These are phyloP conservation scores for Apis dorsata DNA, from an alignment of 1,140 invertebrate genomes.

Conservation along the genomic window DNA sequence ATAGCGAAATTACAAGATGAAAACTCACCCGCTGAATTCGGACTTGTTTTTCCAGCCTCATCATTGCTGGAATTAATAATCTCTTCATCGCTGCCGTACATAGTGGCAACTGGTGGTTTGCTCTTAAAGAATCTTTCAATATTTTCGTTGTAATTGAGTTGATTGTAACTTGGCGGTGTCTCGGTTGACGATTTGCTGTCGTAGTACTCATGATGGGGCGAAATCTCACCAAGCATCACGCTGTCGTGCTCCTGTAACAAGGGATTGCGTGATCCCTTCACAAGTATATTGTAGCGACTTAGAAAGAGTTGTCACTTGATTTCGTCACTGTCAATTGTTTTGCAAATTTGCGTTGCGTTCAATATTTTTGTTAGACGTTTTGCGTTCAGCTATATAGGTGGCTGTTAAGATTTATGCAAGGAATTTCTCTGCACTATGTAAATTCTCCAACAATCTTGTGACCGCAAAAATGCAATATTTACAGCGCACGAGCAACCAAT, in stretches of 20 bases:
- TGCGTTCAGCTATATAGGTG: background rate
- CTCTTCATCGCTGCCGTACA: conserved; percentile 73
- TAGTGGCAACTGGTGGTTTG: conserved; percentile 84
- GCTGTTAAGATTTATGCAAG: conserved; percentile 10
- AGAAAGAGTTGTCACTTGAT: conserved; percentile 55
- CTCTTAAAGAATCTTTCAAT: conserved; percentile 92
- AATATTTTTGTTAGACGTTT: conserved; percentile 30
- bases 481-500: conserved; percentile 22
- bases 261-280: conserved; percentile 78
- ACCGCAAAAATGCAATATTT: conserved; percentile 37
- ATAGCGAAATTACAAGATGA: background rate
- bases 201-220: conserved; percentile 90
- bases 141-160: conserved; percentile 93
- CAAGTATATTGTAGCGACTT: conserved; percentile 74
- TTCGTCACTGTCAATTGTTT: conserved; percentile 43
- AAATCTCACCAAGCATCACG: conserved; percentile 91
- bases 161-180: conserved; percentile 91
- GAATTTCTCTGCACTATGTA: background rate
- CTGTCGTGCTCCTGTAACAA: conserved; percentile 87
- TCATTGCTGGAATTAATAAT: conserved; percentile 71
- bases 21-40: conserved; percentile 57
- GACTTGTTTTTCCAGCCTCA: conserved; percentile 56
- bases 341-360: conserved; percentile 44
- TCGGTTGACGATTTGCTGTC: conserved; percentile 91
- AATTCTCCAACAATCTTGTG: conserved; percentile 12